Evolutionary conservation across 2,113 vertebrate species (phyloP), one percentile per base, ranked within the genome.

Genomic region (Blennius ocellaris): DNA sequence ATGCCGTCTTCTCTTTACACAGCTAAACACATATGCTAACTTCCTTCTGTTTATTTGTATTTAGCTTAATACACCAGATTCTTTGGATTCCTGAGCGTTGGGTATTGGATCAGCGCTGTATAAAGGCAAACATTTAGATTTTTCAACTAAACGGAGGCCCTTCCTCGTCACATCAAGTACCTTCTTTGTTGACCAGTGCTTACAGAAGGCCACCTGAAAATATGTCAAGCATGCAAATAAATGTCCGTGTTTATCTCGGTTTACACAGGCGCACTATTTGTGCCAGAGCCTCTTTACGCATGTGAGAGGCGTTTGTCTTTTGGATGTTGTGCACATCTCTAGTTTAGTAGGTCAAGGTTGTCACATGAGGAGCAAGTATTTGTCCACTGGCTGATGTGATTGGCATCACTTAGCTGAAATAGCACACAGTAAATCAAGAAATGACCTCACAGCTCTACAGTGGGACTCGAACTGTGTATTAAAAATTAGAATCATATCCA

Each of bases 311-410:
- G 54, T 85, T 61, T 78, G 43, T 69, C 57, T 62, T 16, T 3
- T 56, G 45, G 74, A 44, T 67, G 44, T 57, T 54, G 39, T 36
- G 37, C 47, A 62, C 47, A 65, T 76, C 45, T 52, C 7, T 48
- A 16, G 48, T 80, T 83, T 78, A 81, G 72, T 65, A 69, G 85
- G 61, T 90, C 70, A 92, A 45, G 73, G 70, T 55, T 84, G 73
- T 84, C 82, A 76, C 67, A 60, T 64, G 71, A 81, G 59, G 48
- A 84, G 76, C 61, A 68, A 63, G 51, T 81, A 75, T 30, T 80
- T 77, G 53, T 61, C 49, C 41, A 17, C 58, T 37, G 53, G 16
- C 50, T 76, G 48, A 64, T 78, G 68, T 17, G 15, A 66, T 73
- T 61, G 16, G 78, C 67, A 78, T 43, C n/a, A 36, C 15, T 15